Evolutionary conservation across 2,888 invertebrate species (phyloP), one percentile per base, ranked within the genome.

Genomic region (Machimus rusticus): DNA sequence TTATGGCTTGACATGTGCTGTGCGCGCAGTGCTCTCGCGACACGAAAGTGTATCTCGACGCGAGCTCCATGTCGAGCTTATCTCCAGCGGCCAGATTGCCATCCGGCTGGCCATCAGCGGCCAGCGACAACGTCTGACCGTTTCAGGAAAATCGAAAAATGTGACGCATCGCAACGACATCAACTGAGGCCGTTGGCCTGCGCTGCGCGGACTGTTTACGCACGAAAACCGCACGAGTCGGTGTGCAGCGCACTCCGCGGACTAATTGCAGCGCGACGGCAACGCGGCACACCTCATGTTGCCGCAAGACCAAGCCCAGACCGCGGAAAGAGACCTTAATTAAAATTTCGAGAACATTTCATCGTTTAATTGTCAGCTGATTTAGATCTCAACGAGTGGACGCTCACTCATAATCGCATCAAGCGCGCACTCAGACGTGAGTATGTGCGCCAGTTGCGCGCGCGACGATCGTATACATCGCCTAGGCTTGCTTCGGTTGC

Each of bases 171-270:
- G 28, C 23, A 23, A 81, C 46, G 43, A 28, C 31, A 31, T 84
- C 76, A 46, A 79, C 82, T 78, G 81, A 87, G 88, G 86, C 76
- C 88, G 66, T 88, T 88, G 88, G 85, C 88, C 88, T 81, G 79
- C 4, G 66, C 87, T 57, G 19, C 23, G 37, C 77, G 85, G 46
- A 79, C 86, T 87, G 88, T 88, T 88, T 87, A 88, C 88, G 81
- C 85, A 74, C 78, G 78, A 39, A 77, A 74, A 46, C 46, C 46
- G 37, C 74, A 34, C 57, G 74, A 85, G 76, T 76, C 37, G 85
- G 28, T 74, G 46, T 14, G 85, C 31, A 16, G 74, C 85, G 74
- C 85, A 74, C 85, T 74, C 28, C 28, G 39, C 23, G 28, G 6
- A 37, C 74, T 85, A 85, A 85, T 85, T 85, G 46, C 85, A 85